Evolutionary conservation across 1,140 invertebrate species (phyloP).

Genomic region (Tetraneura akinire): DNA sequence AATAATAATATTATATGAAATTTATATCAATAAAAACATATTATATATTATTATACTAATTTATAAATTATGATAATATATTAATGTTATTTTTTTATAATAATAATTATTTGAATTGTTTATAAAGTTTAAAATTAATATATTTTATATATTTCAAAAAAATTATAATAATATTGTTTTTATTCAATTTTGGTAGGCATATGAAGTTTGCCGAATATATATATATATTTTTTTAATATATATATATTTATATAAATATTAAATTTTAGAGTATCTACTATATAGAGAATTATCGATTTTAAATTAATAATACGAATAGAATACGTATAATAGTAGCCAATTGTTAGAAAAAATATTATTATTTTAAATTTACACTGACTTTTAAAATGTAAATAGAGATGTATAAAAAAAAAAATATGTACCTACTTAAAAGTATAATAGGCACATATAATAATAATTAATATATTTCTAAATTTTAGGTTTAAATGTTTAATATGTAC

Average conservation of each 20-base stretch:
- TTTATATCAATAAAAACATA: too few relatives aligned
- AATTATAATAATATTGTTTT: not conserved
- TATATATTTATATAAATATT: not conserved
- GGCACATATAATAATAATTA: too few relatives aligned
- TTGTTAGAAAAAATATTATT: not conserved
- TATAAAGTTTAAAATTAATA: slow-evolving; percentile 25
- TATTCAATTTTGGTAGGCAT: not conserved
- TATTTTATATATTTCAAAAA: not conserved
- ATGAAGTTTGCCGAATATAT: not conserved
- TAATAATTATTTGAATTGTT: not conserved
- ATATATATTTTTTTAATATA: too few relatives aligned
- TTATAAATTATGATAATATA: not conserved
- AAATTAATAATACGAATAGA: not conserved
- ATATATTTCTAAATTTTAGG: too few relatives aligned
- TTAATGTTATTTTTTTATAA: too few relatives aligned
- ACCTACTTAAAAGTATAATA: too few relatives aligned
- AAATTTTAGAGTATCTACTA: not conserved
- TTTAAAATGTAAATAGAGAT: not conserved
- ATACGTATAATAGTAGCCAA: not conserved
- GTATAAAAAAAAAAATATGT: too few relatives aligned
- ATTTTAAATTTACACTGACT: not conserved
- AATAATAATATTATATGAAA: too few relatives aligned
- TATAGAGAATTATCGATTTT: not conserved
- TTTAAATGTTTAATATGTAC: too few relatives aligned
- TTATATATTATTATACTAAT: not conserved